Conservation (phyloP, 2,113 vertebrate species). For the Piprites chloris region DNA sequence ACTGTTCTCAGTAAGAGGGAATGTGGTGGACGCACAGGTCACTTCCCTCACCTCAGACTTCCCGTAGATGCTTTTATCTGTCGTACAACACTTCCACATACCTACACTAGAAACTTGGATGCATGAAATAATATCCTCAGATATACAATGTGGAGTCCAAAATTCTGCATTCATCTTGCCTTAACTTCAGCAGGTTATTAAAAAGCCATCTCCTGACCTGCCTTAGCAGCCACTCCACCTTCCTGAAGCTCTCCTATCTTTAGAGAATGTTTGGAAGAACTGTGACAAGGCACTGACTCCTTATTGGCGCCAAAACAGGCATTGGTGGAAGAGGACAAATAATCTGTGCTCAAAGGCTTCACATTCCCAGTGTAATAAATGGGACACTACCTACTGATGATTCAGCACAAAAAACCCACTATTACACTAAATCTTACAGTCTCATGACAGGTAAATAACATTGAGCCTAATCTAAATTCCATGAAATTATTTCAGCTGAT, state of each 20-base stretch:
- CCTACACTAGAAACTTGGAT: background rate
- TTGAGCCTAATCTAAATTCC: background rate
- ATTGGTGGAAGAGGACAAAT: background rate
- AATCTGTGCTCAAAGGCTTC: background rate
- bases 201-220: background rate
- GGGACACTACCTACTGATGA: background rate
- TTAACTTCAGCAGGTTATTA: background rate
- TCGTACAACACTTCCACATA: background rate
- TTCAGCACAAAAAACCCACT: background rate
- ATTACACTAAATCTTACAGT: background rate
- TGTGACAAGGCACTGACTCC: background rate
- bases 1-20: background rate
- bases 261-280: background rate
- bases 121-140: background rate
- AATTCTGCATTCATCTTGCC: background rate
- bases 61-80: background rate
- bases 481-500: background rate
- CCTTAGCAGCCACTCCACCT: background rate
- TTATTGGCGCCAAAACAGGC: background rate
- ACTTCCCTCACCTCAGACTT: background rate
- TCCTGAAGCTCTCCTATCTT: background rate
- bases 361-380: background rate
- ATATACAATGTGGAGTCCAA: background rate
- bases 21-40: background rate
- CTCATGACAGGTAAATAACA: background rate